Evolutionary conservation across 1,140 invertebrate genomes (phyloP).

Genomic region (Hyposmocoma kahamanoa): DNA sequence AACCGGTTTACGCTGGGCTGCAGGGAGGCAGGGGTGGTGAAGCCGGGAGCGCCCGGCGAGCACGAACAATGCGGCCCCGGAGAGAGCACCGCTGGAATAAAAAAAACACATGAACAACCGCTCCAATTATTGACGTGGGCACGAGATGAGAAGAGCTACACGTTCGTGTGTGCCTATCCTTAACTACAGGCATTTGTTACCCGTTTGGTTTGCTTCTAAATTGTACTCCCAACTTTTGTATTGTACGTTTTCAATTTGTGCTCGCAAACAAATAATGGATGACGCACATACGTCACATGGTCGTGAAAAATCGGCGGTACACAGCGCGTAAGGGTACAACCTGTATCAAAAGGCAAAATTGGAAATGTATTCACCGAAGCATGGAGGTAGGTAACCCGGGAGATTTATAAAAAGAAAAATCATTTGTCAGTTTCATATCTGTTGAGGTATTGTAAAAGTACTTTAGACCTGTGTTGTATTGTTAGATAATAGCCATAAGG

Average conservation of each 20-base stretch:
- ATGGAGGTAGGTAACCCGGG: too few species aligned
- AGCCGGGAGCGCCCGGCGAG: slow-evolving; percentile 24
- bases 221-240: not conserved
- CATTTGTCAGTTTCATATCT: too few species aligned
- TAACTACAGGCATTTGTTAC: too few species aligned
- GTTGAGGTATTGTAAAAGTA: too few species aligned
- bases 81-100: slow-evolving; percentile 58
- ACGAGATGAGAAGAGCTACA: slow-evolving; percentile 36
- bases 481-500: too few species aligned
- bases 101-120: slow-evolving; percentile 62
- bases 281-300: too few species aligned
- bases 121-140: slow-evolving; percentile 68
- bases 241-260: not conserved
- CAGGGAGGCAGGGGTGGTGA: slow-evolving; percentile 24
- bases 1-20: slow-evolving; percentile 58
- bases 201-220: not conserved
- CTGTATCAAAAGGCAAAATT: too few species aligned
- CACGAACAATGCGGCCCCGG: slow-evolving; percentile 53
- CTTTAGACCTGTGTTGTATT: too few species aligned
- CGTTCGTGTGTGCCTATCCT: not conserved
- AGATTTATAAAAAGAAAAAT: too few species aligned
- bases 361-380: too few species aligned
- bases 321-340: too few species aligned
- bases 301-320: too few species aligned
- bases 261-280: not conserved